Conservation (phyloP, 2,113 vertebrate species). For the Nothobranchius furzeri region DNA sequence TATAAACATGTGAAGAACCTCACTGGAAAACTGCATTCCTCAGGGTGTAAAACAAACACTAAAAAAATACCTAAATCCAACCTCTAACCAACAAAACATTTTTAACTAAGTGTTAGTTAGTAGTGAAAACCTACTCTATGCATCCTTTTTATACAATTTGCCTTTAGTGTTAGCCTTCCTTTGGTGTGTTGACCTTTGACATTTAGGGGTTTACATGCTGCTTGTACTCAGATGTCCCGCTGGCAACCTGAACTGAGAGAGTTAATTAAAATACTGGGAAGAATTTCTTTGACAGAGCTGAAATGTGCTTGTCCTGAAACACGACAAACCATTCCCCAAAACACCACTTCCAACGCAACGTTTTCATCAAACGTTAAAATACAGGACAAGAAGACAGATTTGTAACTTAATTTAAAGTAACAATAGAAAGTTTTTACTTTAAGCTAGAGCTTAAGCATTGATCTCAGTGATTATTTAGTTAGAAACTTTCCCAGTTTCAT, state of each 20-base stretch:
- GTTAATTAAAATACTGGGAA: conserved; percentile 58
- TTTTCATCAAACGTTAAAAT: not conserved
- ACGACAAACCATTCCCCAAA: not conserved
- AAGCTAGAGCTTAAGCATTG: no score
- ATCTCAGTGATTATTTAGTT: no score
- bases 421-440: no score
- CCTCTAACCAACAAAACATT: conserved; percentile 11
- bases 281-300: conserved; percentile 22
- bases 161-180: conserved; percentile 16
- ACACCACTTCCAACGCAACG: not conserved
- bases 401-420: no score
- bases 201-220: conserved; percentile 17
- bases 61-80: not conserved
- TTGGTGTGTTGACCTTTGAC: conserved; percentile 41
- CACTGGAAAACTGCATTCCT: conserved; percentile 22
- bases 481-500: no score
- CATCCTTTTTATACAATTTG: not conserved
- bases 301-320: not conserved
- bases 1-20: conserved; percentile 49
- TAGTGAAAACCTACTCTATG: not conserved
- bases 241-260: conserved; percentile 44
- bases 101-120: conserved; percentile 40
- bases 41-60: conserved; percentile 19
- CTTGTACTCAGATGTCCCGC: conserved; percentile 40
- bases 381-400: not conserved